Percentiles rank a stretch among this genome's conserved stretches.
Evolutionary conservation across 2,113 vertebrate genomes (phyloP).

Genomic region (Microcebus jonahi): DNA sequence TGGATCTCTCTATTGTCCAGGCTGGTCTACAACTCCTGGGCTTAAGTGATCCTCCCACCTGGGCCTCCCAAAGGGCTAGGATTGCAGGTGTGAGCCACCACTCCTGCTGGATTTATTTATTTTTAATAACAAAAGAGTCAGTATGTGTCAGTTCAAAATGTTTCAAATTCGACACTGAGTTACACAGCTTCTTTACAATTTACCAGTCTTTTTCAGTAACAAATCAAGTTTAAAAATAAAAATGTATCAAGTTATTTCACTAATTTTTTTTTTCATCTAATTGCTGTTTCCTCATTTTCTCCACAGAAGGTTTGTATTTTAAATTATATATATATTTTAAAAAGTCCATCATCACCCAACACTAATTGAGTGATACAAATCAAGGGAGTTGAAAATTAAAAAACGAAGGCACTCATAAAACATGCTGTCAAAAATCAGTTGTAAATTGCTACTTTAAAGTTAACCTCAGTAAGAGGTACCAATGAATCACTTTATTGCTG

Average conservation of each 20-base stretch:
- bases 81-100: no score
- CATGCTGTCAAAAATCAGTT: neutral
- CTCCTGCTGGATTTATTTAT: no score
- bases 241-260: neutral
- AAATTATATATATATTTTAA: neutral
- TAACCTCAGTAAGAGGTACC: neutral
- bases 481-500: neutral
- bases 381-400: neutral
- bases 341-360: neutral
- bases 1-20: no score
- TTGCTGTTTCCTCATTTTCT: neutral
- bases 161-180: neutral
- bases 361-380: neutral
- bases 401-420: constrained; percentile 12
- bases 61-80: no score
- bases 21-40: no score
- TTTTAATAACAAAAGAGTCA: neutral
- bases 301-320: neutral
- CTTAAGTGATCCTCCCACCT: no score
- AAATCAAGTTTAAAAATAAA: neutral
- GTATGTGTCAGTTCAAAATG: neutral
- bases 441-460: constrained; percentile 25
- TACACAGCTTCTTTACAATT: neutral
- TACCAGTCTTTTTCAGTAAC: neutral
- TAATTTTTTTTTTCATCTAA: neutral